Base-by-base conservation (phyloP, 1,140 invertebrate genomes). In the Vanessa atalanta region DNA sequence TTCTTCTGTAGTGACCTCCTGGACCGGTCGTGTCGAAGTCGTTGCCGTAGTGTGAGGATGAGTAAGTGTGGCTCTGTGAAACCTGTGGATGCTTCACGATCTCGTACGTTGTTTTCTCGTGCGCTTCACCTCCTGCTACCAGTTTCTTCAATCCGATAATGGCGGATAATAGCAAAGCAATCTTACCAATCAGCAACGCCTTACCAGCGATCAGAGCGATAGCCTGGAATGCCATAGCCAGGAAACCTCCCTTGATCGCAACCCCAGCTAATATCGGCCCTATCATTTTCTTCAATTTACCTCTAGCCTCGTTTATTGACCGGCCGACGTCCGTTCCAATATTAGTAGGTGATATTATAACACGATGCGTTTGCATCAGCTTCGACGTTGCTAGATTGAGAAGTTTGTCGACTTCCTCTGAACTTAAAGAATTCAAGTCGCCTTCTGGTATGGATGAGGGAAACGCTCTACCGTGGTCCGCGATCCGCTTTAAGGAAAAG, bases 51-150 rank as follows among this genome's bases (percentile, higher is more conserved):
- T 96, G 96, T 14, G 94, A 94, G 9, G 95, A 94, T 2, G 96
- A 96, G 82, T 97, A 96, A 6, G 96, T 95, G 78, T 97, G 96
- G 79, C 94, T 94, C 85, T 96, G 95, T 51, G 95, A 96, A 66
- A 96, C 95, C 79, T 97, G 95, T n/a, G 96, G 96, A 90, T 97
- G 95, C 86, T 97, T 97, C 16, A 97, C 95, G 83, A 97, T 97
- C 90, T 97, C 96, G 81, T 97, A 96, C 14, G 96, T 97, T 3
- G 96, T 97, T 86, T 96, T 97, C 83, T 96, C 96, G 64, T 95
- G 94, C 16, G 94, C 93, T 72, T 94, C 94, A 4, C 93, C 93
- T 50, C 93, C 89, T 7, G 94, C 93, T 0, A 96, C 94, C 23
- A 97, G 89, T 83, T 96, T 97, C 92, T 96, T 97, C 55, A 97